Percentiles rank a stretch among this genome's conserved stretches.
Conservation (phyloP, 2,797 vertebrate species). For the Syncerus caffer region DNA sequence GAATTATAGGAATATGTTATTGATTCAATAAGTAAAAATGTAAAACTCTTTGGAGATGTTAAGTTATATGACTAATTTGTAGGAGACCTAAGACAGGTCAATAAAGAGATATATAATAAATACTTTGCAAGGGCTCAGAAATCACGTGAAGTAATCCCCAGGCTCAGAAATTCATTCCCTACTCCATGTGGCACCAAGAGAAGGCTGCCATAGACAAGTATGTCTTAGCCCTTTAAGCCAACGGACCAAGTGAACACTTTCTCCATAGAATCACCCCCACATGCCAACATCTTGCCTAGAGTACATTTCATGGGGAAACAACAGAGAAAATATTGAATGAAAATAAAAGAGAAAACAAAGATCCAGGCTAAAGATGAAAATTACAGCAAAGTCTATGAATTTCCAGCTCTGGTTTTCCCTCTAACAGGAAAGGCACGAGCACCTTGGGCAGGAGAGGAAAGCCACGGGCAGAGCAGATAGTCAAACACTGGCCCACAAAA, state of each 20-base stretch:
- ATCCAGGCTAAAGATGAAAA: background rate
- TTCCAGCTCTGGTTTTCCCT: background rate
- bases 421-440: background rate
- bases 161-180: background rate
- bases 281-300: background rate
- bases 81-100: background rate
- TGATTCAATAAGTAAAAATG: background rate
- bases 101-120: background rate
- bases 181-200: background rate
- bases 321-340: background rate
- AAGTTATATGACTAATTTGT: background rate
- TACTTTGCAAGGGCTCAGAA: background rate
- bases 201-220: background rate
- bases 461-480: background rate
- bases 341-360: background rate
- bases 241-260: background rate
- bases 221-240: background rate
- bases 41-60: background rate
- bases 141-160: background rate
- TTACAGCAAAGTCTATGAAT: background rate
- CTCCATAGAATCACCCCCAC: background rate
- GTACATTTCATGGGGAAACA: background rate
- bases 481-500: background rate
- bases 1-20: background rate
- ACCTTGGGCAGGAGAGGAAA: background rate